phyloP scores from a whole-genome alignment of 2,888 invertebrate species.

The Agelastica alni region DNA sequence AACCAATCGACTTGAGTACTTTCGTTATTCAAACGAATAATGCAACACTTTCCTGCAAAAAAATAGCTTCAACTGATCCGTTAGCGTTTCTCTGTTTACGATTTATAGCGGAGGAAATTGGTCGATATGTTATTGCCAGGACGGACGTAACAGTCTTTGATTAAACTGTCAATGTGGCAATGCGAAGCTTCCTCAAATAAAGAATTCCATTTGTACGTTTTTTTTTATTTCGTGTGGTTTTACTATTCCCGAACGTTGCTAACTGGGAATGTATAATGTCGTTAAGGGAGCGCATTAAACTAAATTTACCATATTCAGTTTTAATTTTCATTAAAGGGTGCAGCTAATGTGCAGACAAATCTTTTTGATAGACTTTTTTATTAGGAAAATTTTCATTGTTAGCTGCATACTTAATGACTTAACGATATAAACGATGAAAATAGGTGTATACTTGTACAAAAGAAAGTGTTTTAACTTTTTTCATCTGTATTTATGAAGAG shows the following conservation, averaged over 20 bases:
- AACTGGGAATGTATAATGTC: neutral
- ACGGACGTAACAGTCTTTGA: slow-evolving; percentile 29
- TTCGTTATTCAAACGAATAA: slow-evolving; percentile 39
- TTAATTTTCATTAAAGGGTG: too few species aligned
- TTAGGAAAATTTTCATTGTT: too few species aligned
- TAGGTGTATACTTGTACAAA: too few species aligned
- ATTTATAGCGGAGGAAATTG: slow-evolving; percentile 33
- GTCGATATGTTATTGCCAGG: slow-evolving; percentile 33
- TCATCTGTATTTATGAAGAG: too few species aligned
- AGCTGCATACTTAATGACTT: too few species aligned
- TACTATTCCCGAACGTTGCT: neutral
- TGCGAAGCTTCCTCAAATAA: slow-evolving; percentile 23
- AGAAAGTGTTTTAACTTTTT: too few species aligned
- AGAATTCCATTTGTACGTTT: slow-evolving; percentile 27
- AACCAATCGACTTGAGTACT: slow-evolving; percentile 14
- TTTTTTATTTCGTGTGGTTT: neutral
- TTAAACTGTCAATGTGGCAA: slow-evolving; percentile 33
- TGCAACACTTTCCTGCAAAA: slow-evolving; percentile 34
- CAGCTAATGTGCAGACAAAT: too few species aligned
- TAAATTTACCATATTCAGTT: too few species aligned
- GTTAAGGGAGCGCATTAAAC: neutral
- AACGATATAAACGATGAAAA: too few species aligned
- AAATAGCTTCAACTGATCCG: slow-evolving; percentile 22
- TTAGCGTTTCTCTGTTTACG: slow-evolving; percentile 27
- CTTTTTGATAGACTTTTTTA: too few species aligned